Evolutionary conservation across 2,113 vertebrate species (phyloP).

Genomic region (Mustela nigripes): DNA sequence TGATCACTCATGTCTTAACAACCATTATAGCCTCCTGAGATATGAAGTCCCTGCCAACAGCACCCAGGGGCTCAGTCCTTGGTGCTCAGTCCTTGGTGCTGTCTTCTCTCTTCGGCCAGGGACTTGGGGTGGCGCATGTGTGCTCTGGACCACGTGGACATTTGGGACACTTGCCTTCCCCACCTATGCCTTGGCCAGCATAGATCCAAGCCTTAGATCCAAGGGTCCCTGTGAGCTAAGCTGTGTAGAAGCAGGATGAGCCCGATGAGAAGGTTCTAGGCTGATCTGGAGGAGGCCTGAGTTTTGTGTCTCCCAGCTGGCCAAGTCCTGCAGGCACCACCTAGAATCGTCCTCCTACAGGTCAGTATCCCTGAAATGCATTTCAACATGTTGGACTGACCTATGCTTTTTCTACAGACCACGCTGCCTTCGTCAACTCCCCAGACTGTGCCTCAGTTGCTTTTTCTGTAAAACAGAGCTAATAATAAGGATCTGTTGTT

Average conservation of each 20-base stretch:
- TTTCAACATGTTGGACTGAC: background rate
- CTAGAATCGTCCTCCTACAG: background rate
- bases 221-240: background rate
- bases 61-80: background rate
- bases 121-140: background rate
- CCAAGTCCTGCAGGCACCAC: background rate
- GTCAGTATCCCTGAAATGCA: background rate
- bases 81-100: background rate
- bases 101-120: background rate
- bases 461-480: constrained; percentile 50
- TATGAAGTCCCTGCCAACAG: background rate
- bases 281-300: background rate
- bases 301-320: background rate
- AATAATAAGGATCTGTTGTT: background rate
- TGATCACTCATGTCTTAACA: background rate
- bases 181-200: background rate
- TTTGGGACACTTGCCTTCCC: background rate
- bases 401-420: background rate
- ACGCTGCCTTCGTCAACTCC: background rate
- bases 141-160: background rate
- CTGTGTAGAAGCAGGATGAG: background rate
- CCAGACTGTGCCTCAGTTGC: background rate
- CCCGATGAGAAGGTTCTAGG: background rate
- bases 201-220: background rate
- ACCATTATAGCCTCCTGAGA: background rate